Evolutionary conservation across 2,888 invertebrate species (phyloP), one percentile per base, ranked within the genome.

Genomic region (Lymantria dispar): DNA sequence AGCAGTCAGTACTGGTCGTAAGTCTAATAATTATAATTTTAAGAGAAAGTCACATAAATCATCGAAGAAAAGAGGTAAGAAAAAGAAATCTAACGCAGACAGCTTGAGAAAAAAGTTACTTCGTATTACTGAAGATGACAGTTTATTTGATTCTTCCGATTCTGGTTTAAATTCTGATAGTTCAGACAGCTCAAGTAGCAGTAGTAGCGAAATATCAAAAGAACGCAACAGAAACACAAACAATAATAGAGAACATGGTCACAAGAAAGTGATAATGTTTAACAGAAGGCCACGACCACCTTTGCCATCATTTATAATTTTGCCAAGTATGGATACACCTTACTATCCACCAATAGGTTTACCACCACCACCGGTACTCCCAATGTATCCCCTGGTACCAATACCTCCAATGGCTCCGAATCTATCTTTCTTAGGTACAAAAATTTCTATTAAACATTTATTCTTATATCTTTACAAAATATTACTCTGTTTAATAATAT

Each of bases 361-460:
- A 22, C 85, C 87, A 7, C 78, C 83, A 9, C 85, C 87, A 11
- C 81, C 85, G 3, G 62, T 72, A 1, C 53, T 85, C 30, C 88
- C 86, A 0, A 87, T 90, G 89, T 88, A 83, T 51, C 89, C 89
- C 0, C 76, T 88, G 73, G 72, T 86, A 29, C 89, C 89, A 5
- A 77, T 87, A 1, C 88, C 88, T 33, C 87, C 87, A 0, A 73
- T 86, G 33, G 66, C 83, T 52, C 65, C 66, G 29, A 63, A 68
- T 12, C 65, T 58, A 55, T 69, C 72, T 38, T 56, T 57, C 41
- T 63, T 72, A 73, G 77, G 84, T 80, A 49, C 44, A 66, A 8
- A 52, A 45, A 45, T 41, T 52, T 44, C 9, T 44, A 15, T 33
- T 47, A 36, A 39, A 22, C 38, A 37, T 46, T 43, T 9, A 33